Conservation (phyloP, 2,113 vertebrate genomes). For the Nothocercus nigrocapillus region DNA sequence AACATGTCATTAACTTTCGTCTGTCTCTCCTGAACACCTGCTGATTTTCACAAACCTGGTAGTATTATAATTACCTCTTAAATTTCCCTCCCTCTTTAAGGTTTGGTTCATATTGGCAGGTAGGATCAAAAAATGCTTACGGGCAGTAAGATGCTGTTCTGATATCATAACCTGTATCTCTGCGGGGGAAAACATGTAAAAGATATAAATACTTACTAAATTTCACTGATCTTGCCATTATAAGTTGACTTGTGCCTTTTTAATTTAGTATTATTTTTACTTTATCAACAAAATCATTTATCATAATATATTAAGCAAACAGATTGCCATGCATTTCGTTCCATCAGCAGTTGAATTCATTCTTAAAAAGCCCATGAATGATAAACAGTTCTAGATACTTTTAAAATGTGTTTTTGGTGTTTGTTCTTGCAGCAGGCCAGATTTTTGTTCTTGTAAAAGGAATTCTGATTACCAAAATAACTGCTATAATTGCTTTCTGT, state of each 20-base stretch:
- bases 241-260: not conserved
- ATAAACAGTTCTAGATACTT: not conserved
- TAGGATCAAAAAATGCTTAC: not conserved
- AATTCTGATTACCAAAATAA: not conserved
- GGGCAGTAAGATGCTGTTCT: not conserved
- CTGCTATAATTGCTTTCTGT: not conserved
- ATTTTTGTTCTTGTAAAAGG: not conserved
- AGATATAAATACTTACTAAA: not conserved
- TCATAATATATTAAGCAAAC: not conserved
- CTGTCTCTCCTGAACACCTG: not conserved
- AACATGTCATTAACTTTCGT: not conserved
- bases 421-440: not conserved
- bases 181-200: not conserved
- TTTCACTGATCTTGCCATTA: not conserved
- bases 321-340: not conserved
- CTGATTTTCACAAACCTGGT: not conserved
- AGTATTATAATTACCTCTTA: not conserved
- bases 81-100: not conserved
- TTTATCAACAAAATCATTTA: not conserved
- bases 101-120: not conserved
- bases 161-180: not conserved
- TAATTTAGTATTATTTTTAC: not conserved
- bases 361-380: not conserved
- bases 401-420: not conserved
- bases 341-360: not conserved